A percentile compares a stretch with the other conserved stretches of the same genome.
These are phyloP conservation scores for Iguana delicatissima DNA, from an alignment of 2,797 vertebrate genomes.

Conservation along the genomic window DNA sequence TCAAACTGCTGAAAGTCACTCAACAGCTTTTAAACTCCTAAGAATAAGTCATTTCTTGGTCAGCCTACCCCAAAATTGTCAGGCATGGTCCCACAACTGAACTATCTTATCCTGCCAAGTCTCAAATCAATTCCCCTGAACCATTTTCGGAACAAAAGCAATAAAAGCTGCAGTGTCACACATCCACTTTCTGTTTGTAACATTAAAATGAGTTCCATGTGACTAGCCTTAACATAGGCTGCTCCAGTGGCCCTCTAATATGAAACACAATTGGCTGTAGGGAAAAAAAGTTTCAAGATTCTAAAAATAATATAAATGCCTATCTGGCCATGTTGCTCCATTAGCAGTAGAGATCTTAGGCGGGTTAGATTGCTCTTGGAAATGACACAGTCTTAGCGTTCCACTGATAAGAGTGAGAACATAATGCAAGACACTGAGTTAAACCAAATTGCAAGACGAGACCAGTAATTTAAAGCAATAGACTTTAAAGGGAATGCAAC, in stretches of 20 bases:
- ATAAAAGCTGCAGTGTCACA: neutral
- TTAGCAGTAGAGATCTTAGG: constrained; percentile 13
- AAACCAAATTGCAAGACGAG: constrained; percentile 40
- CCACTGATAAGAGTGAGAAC: constrained; percentile 22
- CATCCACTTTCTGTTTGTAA: neutral
- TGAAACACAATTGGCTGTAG: neutral
- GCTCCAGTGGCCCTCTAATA: neutral
- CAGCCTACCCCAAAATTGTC: neutral
- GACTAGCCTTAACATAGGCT: neutral
- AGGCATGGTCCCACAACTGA: neutral
- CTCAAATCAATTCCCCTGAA: neutral
- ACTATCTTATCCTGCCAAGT: neutral
- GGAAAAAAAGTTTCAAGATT: constrained; percentile 40
- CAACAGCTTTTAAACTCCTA: neutral
- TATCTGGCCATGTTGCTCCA: constrained; percentile 13
- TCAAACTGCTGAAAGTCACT: neutral
- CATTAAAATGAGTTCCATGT: neutral
- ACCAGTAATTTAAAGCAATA: constrained; percentile 60
- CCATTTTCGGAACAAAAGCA: neutral
- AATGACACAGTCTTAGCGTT: constrained; percentile 42
- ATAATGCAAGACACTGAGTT: constrained; percentile 32
- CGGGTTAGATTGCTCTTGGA: constrained; percentile 22
- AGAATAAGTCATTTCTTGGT: neutral
- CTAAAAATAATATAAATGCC: constrained; percentile 25
- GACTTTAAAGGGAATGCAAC: constrained; percentile 52